Evolutionary conservation across 2,113 vertebrate species (phyloP).

Genomic region (Mixornis gularis): DNA sequence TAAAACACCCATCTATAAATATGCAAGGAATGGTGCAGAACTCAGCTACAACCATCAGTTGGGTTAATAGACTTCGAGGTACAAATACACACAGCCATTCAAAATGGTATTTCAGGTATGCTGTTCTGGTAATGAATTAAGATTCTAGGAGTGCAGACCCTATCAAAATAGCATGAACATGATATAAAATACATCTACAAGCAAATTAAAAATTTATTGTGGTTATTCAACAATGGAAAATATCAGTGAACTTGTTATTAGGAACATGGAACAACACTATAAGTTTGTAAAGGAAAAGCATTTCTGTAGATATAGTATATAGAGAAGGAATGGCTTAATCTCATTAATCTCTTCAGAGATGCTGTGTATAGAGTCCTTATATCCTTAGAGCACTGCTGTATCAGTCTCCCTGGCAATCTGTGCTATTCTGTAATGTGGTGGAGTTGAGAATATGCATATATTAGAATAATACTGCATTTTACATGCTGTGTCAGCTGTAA

Average conservation of each 20-base stretch:
- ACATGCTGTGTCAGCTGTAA: not conserved
- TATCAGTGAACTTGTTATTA: not conserved
- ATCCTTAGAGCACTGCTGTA: not conserved
- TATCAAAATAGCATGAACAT: not conserved
- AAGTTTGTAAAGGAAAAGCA: not conserved
- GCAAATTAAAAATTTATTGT: not conserved
- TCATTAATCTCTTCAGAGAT: not conserved
- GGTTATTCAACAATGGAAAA: not conserved
- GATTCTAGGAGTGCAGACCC: not conserved
- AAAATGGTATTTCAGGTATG: conserved; percentile 42
- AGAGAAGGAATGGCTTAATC: not conserved
- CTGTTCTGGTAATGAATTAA: not conserved
- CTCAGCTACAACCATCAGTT: not conserved
- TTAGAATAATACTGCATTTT: not conserved
- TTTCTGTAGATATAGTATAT: not conserved
- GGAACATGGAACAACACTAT: not conserved
- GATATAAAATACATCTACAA: not conserved
- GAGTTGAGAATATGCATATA: not conserved
- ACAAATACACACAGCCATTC: not conserved
- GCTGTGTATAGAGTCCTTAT: not conserved
- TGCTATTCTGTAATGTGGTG: not conserved
- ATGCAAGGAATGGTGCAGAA: not conserved
- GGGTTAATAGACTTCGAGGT: not conserved
- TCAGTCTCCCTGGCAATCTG: conserved; percentile 2
- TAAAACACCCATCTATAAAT: not conserved